Percentiles rank a stretch among this genome's conserved stretches.
phyloP scores from a whole-genome alignment of 2,797 vertebrate genomes.

The Sebastes hubbsi region DNA sequence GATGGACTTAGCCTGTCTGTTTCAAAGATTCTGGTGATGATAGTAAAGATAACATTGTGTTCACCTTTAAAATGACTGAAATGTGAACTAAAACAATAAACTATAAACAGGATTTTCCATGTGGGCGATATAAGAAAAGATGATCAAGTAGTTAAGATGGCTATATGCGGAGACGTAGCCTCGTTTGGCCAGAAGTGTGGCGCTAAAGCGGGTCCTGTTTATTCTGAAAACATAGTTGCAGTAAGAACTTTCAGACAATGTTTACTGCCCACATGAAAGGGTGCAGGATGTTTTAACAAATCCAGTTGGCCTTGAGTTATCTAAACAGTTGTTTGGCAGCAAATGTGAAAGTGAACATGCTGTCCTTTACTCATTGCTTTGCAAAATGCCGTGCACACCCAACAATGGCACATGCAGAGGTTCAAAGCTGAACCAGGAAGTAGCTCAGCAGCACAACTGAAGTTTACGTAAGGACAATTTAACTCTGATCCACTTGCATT shows the following conservation, averaged over 20 bases:
- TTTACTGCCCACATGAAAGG: background rate
- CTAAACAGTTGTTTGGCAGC: background rate
- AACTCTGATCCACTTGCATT: background rate
- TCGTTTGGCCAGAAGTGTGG: background rate
- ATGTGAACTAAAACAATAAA: background rate
- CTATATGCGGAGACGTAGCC: background rate
- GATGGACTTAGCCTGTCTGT: background rate
- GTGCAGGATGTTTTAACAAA: background rate
- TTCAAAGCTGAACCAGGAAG: background rate
- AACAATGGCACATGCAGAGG: background rate
- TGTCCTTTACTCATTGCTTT: background rate
- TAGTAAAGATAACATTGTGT: background rate
- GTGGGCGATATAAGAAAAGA: background rate
- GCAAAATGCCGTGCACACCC: background rate
- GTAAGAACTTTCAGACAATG: too few species aligned
- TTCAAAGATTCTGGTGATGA: background rate
- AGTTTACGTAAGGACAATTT: background rate
- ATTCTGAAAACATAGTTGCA: background rate
- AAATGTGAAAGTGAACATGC: background rate
- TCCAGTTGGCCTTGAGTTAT: background rate
- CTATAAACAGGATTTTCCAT: background rate
- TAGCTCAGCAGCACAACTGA: background rate
- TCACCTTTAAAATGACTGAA: background rate
- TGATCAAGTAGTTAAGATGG: background rate
- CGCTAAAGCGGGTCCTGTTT: background rate